These are phyloP conservation scores for Metalampra italica DNA, from an alignment of 2,888 invertebrate genomes.

Conservation along the genomic window DNA sequence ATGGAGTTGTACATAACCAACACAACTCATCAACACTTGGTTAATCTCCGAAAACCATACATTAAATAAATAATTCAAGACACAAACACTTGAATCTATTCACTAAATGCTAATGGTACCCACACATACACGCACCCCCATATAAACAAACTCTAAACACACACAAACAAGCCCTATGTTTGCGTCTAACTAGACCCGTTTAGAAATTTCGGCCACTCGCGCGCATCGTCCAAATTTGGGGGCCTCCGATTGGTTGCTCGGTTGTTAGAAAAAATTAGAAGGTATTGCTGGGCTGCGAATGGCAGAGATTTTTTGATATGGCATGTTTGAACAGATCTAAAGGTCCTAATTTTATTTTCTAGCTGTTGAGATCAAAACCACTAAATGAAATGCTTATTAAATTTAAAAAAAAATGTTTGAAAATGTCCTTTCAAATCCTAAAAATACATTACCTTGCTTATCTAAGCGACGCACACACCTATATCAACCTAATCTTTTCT, in stretches of 20 bases:
- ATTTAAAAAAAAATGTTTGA: too few species aligned
- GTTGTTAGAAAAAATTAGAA: conserved; percentile 57
- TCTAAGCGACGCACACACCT: neutral
- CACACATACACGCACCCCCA: conserved; percentile 21
- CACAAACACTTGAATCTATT: conserved; percentile 49
- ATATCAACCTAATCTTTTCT: neutral
- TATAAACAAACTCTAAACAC: neutral
- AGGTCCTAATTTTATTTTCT: too few species aligned
- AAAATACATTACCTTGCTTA: too few species aligned
- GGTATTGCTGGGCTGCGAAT: conserved; percentile 24
- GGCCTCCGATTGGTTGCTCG: conserved; percentile 39
- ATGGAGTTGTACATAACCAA: too few species aligned
- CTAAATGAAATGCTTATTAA: too few species aligned
- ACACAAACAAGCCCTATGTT: conserved; percentile 28
- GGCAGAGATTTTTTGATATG: conserved; percentile 23
- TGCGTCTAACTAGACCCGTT: conserved; percentile 51
- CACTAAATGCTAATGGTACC: conserved; percentile 59
- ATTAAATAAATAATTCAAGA: conserved; percentile 46
- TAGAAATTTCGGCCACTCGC: conserved; percentile 59
- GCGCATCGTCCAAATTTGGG: conserved; percentile 47
- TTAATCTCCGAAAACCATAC: conserved; percentile 36
- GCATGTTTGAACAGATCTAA: neutral
- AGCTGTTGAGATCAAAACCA: too few species aligned
- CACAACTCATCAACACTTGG: neutral
- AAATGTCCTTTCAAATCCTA: too few species aligned